Conservation (phyloP, 2,797 vertebrate species). For the Poecilia wingei region DNA sequence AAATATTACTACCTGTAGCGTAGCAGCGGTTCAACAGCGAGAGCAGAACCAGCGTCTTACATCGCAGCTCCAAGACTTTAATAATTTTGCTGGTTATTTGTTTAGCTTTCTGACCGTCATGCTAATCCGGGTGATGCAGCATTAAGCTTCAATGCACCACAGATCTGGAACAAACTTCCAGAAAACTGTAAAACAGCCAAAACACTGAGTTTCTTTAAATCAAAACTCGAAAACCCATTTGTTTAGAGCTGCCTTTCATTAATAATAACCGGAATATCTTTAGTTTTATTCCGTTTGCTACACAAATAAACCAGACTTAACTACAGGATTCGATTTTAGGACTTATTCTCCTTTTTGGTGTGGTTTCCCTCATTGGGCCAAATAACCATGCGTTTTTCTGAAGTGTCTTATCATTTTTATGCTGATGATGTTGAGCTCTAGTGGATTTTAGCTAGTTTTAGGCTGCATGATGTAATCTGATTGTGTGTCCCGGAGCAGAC, state of each 20-base stretch:
- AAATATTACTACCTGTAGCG: no score
- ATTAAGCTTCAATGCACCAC: background rate
- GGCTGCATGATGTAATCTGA: background rate
- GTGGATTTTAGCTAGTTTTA: background rate
- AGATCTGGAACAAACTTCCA: background rate
- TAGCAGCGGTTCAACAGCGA: no score
- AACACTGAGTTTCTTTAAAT: background rate
- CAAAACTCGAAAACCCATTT: background rate
- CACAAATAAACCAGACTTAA: background rate
- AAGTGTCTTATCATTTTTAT: background rate
- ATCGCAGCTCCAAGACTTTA: no score
- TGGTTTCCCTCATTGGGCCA: background rate
- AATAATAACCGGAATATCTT: no score
- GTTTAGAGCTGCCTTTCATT: background rate
- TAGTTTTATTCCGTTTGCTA: background rate
- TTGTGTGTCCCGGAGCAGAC: conserved; percentile 76
- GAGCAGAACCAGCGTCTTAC: no score
- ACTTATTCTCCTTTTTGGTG: background rate
- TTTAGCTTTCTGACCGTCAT: no score
- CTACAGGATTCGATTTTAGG: background rate
- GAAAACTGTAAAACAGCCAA: background rate
- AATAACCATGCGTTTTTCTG: background rate
- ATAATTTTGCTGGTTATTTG: no score
- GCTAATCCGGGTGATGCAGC: background rate
- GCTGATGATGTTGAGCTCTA: background rate